A percentile compares a stretch with the other conserved stretches of the same genome.
Conservation (phyloP, 2,888 invertebrate genomes). For the Thereva unica region DNA sequence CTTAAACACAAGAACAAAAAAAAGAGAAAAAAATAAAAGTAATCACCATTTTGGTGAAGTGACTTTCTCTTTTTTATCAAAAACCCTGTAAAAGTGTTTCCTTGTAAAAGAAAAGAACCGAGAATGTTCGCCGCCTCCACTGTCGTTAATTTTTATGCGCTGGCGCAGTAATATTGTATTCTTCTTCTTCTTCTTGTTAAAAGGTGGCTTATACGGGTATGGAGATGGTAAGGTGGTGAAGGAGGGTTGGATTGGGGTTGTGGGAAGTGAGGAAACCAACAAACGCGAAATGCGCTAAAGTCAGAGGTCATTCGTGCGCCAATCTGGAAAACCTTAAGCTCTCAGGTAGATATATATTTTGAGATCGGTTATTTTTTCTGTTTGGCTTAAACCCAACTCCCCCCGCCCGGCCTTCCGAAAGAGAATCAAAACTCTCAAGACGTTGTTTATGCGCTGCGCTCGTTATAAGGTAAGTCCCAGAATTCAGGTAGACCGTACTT, state of each 20-base stretch:
- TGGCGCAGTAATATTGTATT: too few relatives aligned
- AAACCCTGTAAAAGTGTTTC: constrained; percentile 26
- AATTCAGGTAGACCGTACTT: constrained; percentile 7
- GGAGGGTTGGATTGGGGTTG: background rate
- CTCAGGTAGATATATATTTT: constrained; percentile 21
- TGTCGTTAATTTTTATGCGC: constrained; percentile 32
- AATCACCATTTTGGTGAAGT: background rate
- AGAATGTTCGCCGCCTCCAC: constrained; percentile 25
- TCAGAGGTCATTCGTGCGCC: constrained; percentile 35
- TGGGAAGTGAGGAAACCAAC: background rate
- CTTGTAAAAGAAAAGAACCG: constrained; percentile 23
- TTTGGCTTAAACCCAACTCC: background rate
- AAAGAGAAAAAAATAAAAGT: constrained; percentile 21
- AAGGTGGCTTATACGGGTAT: background rate
- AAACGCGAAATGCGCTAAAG: constrained; percentile 15
- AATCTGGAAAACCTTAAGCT: constrained; percentile 26
- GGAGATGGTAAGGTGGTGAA: background rate
- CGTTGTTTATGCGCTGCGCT: too few relatives aligned
- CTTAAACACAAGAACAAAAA: too few relatives aligned
- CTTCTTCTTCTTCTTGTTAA: too few relatives aligned
- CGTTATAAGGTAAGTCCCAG: background rate
- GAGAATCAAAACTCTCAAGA: too few relatives aligned
- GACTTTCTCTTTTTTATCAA: constrained; percentile 34
- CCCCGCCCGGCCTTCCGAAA: background rate
- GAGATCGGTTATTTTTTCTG: constrained; percentile 12